Evolutionary conservation across 2,797 vertebrate species (phyloP).

Genomic region (Lutjanus argentimaculatus): DNA sequence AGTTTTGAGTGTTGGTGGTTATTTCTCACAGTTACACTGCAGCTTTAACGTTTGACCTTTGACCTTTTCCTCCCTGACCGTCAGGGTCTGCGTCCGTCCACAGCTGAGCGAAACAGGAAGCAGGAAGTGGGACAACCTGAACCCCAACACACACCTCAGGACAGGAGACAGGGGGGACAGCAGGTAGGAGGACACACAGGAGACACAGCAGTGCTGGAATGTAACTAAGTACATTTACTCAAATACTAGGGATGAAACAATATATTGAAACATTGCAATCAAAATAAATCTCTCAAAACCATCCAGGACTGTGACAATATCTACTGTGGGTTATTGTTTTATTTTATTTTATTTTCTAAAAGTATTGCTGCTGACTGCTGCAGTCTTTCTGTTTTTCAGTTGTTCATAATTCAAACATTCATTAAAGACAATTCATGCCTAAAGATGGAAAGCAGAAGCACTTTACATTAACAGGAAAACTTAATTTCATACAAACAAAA

Average conservation of each 20-base stretch:
- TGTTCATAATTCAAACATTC: too few species aligned
- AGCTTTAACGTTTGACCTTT: background rate
- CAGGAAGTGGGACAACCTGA: slow-evolving; percentile 57
- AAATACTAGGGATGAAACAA: background rate
- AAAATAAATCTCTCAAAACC: too few species aligned
- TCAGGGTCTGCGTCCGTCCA: slow-evolving; percentile 92
- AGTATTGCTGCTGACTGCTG: too few species aligned
- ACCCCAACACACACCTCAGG: slow-evolving; percentile 44
- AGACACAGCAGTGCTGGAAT: background rate
- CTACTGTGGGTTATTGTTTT: too few species aligned
- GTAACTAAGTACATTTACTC: background rate
- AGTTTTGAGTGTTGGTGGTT: background rate
- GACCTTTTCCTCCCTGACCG: background rate
- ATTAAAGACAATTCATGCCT: too few species aligned
- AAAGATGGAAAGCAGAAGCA: too few species aligned
- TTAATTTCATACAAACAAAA: too few species aligned
- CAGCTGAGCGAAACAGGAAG: slow-evolving; percentile 75
- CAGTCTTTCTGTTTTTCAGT: too few species aligned
- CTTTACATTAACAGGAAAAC: too few species aligned
- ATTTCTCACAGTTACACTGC: background rate
- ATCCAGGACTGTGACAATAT: too few species aligned
- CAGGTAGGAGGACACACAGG: slow-evolving; percentile 65
- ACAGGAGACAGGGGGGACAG: slow-evolving; percentile 74
- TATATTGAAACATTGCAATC: too few species aligned
- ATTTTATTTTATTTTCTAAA: too few species aligned